Percentiles rank a stretch among this genome's conserved stretches.
phyloP scores from a whole-genome alignment of 2,888 invertebrate genomes.

The Ophion ellenae region DNA sequence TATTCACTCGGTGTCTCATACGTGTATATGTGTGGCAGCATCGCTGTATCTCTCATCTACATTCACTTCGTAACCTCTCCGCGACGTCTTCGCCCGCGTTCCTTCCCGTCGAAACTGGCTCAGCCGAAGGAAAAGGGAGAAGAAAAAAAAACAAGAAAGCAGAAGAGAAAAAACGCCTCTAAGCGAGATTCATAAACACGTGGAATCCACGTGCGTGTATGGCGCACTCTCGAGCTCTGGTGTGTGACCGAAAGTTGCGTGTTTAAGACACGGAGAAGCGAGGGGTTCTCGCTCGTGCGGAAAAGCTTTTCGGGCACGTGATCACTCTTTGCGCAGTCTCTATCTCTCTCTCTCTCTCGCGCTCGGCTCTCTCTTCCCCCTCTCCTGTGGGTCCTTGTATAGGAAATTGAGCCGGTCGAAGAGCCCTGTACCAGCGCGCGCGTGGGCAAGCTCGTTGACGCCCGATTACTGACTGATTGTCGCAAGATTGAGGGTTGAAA shows the following conservation, averaged over 20 bases:
- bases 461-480: constrained; percentile 80
- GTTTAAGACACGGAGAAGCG: constrained; percentile 35
- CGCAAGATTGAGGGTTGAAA: constrained; percentile 77
- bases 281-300: constrained; percentile 43
- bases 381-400: not conserved
- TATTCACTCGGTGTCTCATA: constrained; percentile 4
- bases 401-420: constrained; percentile 62
- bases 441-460: constrained; percentile 77
- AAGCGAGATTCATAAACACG: constrained; percentile 49
- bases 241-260: constrained; percentile 43
- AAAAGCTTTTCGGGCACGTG: constrained; percentile 50
- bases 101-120: not conserved
- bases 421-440: constrained; percentile 63
- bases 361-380: constrained; percentile 18
- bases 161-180: constrained; percentile 9
- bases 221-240: constrained; percentile 21
- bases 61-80: not conserved
- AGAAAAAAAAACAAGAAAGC: not conserved
- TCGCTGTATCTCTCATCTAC: not conserved
- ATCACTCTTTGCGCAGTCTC: constrained; percentile 54
- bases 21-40: not conserved
- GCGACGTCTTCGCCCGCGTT: not conserved
- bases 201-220: constrained; percentile 60
- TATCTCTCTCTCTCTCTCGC: constrained; percentile 22
- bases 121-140: not conserved